Base-by-base conservation (phyloP, 2,797 vertebrate genomes). In the Cirrhinus molitorella region DNA sequence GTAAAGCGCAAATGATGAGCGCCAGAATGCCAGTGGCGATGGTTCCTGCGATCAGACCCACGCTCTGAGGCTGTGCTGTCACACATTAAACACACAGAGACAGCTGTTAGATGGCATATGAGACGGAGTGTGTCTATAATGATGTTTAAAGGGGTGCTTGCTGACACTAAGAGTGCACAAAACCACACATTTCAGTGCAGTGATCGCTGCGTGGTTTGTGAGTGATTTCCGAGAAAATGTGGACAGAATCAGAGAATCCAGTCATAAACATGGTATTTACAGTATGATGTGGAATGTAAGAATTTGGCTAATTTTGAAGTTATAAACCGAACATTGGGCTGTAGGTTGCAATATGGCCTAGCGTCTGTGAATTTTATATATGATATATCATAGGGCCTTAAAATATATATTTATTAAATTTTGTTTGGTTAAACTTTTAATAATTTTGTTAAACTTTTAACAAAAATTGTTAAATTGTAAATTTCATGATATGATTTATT, bases 11-110 rank as follows among this genome's bases (percentile, higher is more conserved):
- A 90, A 99, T 93, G 88, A 99, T 84, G 10, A 97, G 88, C 4
- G 97, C 96, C 13, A 98, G 91, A 0, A 96, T 91, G 0, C 96
- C 97, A 0, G 96, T 97, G 17, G 96, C 96, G 34, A 99, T 90
- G 0, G 96, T 97, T 85, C 98, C 98, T 16, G 96, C 97, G 79
- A 99, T 97, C 80, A 99, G 94, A 85, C 98, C 96, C 0, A 97
- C 92, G 59, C 94, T 98, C 90, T 97, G 96, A 47, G 96, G 96
- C 87, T 98, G 97, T 28, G 98, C 98, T 99, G 94, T 37, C 8
- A 65, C 68, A 84, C 87, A 23, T 8, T 47, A 81, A 68, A 93
- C 81, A 94, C 91, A 84, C 3, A 61, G 59, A 45, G 72, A 37
- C 12, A 4, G 8, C 28, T 21, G 59, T 59, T 14, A 79, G 37